A percentile compares a stretch with the other conserved stretches of the same genome.
Conservation (phyloP, 2,797 vertebrate species). For the Mormyrops attenuatus region DNA sequence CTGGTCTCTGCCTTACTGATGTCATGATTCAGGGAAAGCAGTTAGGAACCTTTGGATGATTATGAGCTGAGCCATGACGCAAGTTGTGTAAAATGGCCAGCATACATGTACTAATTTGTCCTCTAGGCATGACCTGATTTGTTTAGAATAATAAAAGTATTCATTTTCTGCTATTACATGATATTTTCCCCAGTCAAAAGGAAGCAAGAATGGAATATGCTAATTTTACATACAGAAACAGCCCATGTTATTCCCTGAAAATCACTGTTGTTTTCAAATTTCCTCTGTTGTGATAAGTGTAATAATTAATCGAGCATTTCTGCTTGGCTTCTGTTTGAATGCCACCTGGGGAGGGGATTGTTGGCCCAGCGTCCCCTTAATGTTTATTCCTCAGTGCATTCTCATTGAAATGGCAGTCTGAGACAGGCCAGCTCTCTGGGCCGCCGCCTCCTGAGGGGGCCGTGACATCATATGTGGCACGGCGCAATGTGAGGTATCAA, state of each 20-base stretch:
- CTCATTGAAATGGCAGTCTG: background rate
- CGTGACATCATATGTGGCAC: slow-evolving; percentile 21
- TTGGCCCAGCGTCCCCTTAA: background rate
- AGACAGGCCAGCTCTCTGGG: background rate
- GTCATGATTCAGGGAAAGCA: background rate
- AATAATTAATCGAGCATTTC: background rate
- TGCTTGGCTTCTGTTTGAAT: background rate
- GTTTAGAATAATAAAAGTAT: background rate
- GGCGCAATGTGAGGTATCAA: background rate
- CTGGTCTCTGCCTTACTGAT: background rate
- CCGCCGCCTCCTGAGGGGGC: background rate
- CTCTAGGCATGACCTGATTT: background rate
- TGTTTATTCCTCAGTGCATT: background rate
- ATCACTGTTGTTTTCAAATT: background rate
- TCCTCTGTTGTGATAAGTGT: background rate
- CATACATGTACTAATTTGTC: background rate
- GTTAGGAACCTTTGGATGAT: background rate
- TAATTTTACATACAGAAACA: background rate
- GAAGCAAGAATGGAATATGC: background rate
- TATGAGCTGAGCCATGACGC: background rate
- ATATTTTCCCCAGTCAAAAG: background rate
- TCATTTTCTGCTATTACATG: background rate
- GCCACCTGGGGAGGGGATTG: background rate
- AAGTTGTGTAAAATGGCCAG: background rate
- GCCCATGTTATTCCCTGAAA: background rate